These are phyloP conservation scores for Cepaea hortensis DNA, from an alignment of 2,888 invertebrate genomes.

Conservation along the genomic window DNA sequence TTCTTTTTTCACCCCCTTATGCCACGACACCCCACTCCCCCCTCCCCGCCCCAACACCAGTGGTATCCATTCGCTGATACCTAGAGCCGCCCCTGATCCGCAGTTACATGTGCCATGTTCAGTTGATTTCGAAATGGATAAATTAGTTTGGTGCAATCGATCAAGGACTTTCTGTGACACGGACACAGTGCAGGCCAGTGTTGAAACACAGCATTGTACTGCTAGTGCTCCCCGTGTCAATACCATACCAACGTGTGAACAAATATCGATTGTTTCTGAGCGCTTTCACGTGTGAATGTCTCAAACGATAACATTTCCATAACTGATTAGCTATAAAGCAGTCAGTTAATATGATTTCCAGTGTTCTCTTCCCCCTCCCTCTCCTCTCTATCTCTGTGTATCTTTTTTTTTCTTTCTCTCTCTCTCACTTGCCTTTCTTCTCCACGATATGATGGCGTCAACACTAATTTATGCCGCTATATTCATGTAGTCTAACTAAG, in stretches of 20 bases:
- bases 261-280: constrained; percentile 22
- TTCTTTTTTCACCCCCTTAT: too few relatives aligned
- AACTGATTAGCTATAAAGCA: constrained; percentile 18
- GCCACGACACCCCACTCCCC: too few relatives aligned
- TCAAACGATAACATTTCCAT: constrained; percentile 16
- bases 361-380: not conserved
- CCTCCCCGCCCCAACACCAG: too few relatives aligned
- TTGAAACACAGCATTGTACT: not conserved
- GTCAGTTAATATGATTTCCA: constrained; percentile 15
- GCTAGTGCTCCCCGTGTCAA: not conserved
- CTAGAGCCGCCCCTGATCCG: too few relatives aligned
- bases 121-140: not conserved
- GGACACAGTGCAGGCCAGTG: not conserved
- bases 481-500: not conserved
- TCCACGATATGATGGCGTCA: not conserved
- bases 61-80: too few relatives aligned
- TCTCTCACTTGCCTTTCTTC: not conserved
- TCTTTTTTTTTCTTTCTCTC: too few relatives aligned
- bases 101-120: too few relatives aligned
- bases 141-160: not conserved
- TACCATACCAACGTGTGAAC: constrained; percentile 18
- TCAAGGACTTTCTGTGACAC: not conserved
- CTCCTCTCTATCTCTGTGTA: too few relatives aligned
- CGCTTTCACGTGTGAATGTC: constrained; percentile 26
- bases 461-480: not conserved